Base-by-base conservation (phyloP, 2,113 vertebrate genomes). In the Heterochromis multidens region DNA sequence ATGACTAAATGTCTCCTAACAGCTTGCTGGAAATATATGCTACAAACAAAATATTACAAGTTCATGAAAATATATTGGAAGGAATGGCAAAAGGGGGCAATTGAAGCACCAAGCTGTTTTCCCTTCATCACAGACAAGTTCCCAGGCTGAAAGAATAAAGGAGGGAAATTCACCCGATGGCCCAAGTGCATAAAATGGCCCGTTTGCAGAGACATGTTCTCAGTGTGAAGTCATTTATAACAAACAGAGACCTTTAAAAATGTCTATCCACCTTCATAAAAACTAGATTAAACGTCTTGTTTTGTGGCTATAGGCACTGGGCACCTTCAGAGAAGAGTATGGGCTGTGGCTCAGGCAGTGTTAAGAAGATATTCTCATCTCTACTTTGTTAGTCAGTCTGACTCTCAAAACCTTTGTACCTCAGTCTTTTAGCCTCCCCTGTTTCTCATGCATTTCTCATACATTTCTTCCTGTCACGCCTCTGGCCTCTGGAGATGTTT, bases 251-350 rank as follows among this genome's bases (percentile, higher is more conserved):
- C 77, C 79, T 46, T 61, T 84, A 74, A 90, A 87, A 79, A 54
- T 43, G 62, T 77, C 29, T 43, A 37, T 80, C 49, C 63, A 81
- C 78, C 78, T 89, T 92, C 89, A 92, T 95, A 84, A 94, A 90
- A 92, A 83, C 19, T 72, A 83, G 88, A 95, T 92, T 93, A 84
- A 87, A 87, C 3, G 17, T 59, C 52, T 81, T 86, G 67, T 56
- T 77, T 58, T 60, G 59, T 60, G n/a, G 29, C 62, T 70, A 54
- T 79, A 84, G 81, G 78, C 43, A 6, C 77, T 62, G 37, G 78
- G 60, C 65, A 83, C 89, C 81, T 79, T 35, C 74, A 31, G 83
- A 70, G 88, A 80, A 88, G 86, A 92, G 88, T 83, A 91, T 61
- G 29, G 60, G 59, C 59, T 78, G 43, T 70, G 63, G 60, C 57